These are phyloP conservation scores for Drosophila mauritiana DNA, from an alignment of 1,140 invertebrate species.

Conservation along the genomic window DNA sequence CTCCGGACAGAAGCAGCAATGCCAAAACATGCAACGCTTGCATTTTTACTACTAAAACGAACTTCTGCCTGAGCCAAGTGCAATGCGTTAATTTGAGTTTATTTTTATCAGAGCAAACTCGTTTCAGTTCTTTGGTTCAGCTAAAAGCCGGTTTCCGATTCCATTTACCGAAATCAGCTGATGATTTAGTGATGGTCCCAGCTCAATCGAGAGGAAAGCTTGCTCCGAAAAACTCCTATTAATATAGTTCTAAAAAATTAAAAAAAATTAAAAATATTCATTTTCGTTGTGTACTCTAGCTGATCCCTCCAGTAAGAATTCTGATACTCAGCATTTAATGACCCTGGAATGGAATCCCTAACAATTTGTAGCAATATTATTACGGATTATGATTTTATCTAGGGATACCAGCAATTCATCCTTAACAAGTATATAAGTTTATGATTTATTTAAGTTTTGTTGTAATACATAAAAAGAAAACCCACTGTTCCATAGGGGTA, in stretches of 20 bases:
- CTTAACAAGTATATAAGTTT: constrained; percentile 1
- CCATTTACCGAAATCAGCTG: constrained; percentile 4
- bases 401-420: too few species aligned
- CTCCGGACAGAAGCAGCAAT: background rate
- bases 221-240: too few species aligned
- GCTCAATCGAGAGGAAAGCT: too few species aligned
- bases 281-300: too few species aligned
- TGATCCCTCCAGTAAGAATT: too few species aligned
- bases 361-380: too few species aligned
- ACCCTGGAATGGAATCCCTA: too few species aligned
- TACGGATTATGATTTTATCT: too few species aligned
- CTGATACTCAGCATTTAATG: too few species aligned
- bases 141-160: constrained; percentile 41
- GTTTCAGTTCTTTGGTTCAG: constrained; percentile 21
- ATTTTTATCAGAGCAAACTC: constrained; percentile 52
- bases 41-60: constrained; percentile 44
- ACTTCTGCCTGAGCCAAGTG: background rate
- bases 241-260: too few species aligned
- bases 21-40: constrained; percentile 31
- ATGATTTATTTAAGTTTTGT: constrained; percentile 21
- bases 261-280: too few species aligned
- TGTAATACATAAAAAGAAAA: constrained; percentile 20
- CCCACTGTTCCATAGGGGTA: constrained; percentile 20
- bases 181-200: background rate
- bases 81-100: constrained; percentile 40